Evolutionary conservation across 2,888 invertebrate genomes (phyloP).

Genomic region (Drosophila neotestacea): DNA sequence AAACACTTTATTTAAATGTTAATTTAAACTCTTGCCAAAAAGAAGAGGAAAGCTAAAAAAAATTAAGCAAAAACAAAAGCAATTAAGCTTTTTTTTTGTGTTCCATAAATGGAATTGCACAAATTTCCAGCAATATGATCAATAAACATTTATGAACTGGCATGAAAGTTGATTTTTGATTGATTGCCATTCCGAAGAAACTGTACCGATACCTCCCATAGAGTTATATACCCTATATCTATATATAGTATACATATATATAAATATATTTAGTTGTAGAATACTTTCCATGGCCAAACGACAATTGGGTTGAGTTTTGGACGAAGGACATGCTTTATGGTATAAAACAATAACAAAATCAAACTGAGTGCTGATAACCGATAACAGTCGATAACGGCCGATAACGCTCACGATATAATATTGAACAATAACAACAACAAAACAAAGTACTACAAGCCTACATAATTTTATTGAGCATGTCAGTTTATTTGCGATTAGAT

Average conservation of each 20-base stretch:
- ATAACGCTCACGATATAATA: conserved; percentile 57
- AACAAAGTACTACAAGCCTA: conserved; percentile 20
- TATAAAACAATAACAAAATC: background rate
- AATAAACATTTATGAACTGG: conserved; percentile 69
- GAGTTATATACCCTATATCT: conserved; percentile 3
- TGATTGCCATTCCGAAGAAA: conserved; percentile 48
- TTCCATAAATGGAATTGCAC: conserved; percentile 39
- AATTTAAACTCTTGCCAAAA: conserved; percentile 36
- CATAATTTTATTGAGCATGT: conserved; percentile 35
- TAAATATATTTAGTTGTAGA: background rate
- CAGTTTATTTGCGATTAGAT: conserved; percentile 56
- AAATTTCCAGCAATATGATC: conserved; percentile 49
- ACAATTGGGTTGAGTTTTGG: conserved; percentile 22
- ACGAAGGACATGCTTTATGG: conserved; percentile 58
- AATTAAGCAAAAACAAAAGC: conserved; percentile 7
- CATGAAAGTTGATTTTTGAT: conserved; percentile 66
- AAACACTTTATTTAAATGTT: conserved; percentile 38
- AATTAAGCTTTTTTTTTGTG: conserved; percentile 41
- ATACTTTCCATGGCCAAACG: conserved; percentile 25
- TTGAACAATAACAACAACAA: conserved; percentile 44
- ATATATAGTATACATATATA: conserved; percentile 4
- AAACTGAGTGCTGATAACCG: conserved; percentile 65
- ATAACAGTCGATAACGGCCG: conserved; percentile 53
- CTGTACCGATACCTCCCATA: conserved; percentile 24
- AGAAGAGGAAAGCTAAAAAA: background rate